phyloP scores from a whole-genome alignment of 2,797 vertebrate genomes.

The Lerista edwardsae region DNA sequence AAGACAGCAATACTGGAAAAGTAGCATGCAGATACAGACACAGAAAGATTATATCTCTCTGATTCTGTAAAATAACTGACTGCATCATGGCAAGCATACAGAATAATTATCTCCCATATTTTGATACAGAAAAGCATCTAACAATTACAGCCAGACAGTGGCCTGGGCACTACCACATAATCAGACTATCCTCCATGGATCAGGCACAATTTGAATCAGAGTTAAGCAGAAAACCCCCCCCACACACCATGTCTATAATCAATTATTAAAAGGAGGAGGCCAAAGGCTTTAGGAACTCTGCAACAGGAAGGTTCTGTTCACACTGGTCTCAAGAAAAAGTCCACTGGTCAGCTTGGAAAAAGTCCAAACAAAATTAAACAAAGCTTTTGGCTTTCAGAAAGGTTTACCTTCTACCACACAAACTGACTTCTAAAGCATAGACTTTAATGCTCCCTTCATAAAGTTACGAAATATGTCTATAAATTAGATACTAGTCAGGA shows the following conservation, averaged over 20 bases:
- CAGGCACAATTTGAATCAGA: not conserved
- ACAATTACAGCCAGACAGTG: conserved; percentile 12
- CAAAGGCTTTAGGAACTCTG: not conserved
- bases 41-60: not conserved
- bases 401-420: not conserved
- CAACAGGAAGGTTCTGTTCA: not conserved
- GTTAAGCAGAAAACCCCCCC: conserved; percentile 4
- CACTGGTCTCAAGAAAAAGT: too few relatives aligned
- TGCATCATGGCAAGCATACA: not conserved
- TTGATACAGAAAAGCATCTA: not conserved
- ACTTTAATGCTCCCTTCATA: not conserved
- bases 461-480: not conserved
- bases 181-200: not conserved
- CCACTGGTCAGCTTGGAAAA: not conserved
- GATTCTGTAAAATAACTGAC: not conserved
- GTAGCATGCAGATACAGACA: not conserved
- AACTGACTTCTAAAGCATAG: not conserved
- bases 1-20: not conserved
- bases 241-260: not conserved
- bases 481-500: not conserved
- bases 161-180: not conserved
- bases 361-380: not conserved
- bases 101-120: not conserved
- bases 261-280: not conserved
- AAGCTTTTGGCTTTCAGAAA: not conserved